Evolutionary conservation across 2,888 invertebrate species (phyloP).

Genomic region (Mantis religiosa): DNA sequence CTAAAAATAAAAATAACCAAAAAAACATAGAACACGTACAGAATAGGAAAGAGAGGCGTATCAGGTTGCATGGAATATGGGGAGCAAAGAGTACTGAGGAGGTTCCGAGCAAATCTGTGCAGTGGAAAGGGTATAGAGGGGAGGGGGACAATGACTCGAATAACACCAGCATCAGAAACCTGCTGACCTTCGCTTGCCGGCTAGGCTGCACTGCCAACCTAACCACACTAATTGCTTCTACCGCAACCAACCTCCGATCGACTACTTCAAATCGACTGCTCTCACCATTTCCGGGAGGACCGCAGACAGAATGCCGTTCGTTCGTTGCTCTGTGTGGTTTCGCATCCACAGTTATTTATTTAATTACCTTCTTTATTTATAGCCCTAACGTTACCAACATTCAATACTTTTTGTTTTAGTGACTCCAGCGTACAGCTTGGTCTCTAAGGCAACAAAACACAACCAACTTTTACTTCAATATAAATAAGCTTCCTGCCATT

Average conservation of each 20-base stretch:
- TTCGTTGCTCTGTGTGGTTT: background rate
- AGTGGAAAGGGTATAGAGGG: background rate
- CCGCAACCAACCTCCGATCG: background rate
- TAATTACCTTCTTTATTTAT: no score
- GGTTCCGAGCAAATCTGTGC: background rate
- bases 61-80: background rate
- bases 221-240: background rate
- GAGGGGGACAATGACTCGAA: background rate
- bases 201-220: background rate
- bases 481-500: no score
- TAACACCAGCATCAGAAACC: background rate
- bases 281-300: background rate
- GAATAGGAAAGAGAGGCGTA: background rate
- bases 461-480: no score
- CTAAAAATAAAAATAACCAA: background rate
- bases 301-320: background rate
- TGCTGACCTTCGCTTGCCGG: background rate
- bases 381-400: no score
- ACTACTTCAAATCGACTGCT: background rate
- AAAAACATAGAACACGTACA: background rate
- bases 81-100: background rate
- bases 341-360: no score
- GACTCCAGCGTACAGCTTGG: no score
- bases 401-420: no score
- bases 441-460: no score